Evolutionary conservation across 2,888 invertebrate species (phyloP).

Genomic region (Leptarthrus brevirostris): DNA sequence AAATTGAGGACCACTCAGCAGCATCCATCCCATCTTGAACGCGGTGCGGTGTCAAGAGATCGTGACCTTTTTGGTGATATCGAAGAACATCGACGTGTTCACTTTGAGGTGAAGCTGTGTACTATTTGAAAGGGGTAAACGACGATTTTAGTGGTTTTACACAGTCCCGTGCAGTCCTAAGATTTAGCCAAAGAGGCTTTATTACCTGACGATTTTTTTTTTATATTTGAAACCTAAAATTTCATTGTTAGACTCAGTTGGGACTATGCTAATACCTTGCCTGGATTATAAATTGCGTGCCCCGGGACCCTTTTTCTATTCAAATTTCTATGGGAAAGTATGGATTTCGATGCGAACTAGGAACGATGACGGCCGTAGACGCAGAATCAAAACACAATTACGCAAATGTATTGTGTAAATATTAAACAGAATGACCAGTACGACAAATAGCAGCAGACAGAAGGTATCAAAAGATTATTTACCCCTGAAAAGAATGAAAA

Average conservation of each 20-base stretch:
- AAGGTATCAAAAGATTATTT: conserved; percentile 53
- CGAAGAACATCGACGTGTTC: conserved; percentile 25
- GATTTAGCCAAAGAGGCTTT: neutral
- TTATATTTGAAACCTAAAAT: neutral
- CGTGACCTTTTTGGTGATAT: conserved; percentile 48
- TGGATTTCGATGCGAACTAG: conserved; percentile 51
- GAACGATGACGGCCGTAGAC: conserved; percentile 44
- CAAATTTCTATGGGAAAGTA: conserved; percentile 28
- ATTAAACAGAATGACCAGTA: conserved; percentile 56
- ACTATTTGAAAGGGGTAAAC: conserved; percentile 15
- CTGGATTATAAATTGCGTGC: conserved; percentile 24
- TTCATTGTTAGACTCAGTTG: neutral
- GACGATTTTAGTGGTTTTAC: conserved; percentile 39
- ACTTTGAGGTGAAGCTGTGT: neutral
- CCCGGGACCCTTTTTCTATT: neutral
- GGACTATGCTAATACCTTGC: conserved; percentile 32
- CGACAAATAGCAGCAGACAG: conserved; percentile 50
- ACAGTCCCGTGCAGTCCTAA: neutral
- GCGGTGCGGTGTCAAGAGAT: conserved; percentile 36
- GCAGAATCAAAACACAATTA: conserved; percentile 62
- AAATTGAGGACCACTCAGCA: conserved; percentile 50
- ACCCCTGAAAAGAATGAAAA: conserved; percentile 34
- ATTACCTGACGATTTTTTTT: neutral
- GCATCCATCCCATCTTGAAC: conserved; percentile 44
- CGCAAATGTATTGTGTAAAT: conserved; percentile 64